Percentiles rank a stretch among this genome's conserved stretches.
Evolutionary conservation across 2,797 vertebrate genomes (phyloP).

Genomic region (Esox lucius): DNA sequence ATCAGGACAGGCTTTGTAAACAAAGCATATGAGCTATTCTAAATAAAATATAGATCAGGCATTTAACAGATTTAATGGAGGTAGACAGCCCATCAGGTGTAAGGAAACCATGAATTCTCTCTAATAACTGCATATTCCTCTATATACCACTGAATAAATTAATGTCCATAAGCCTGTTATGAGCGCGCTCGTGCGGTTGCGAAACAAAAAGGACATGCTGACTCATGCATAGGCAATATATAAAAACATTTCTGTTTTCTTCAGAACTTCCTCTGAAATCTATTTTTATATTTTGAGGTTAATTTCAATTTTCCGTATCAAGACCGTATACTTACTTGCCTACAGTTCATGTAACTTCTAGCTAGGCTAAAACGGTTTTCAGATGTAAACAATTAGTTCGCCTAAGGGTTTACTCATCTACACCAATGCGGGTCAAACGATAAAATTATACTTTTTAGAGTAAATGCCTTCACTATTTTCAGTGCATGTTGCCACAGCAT

Average conservation of each 20-base stretch:
- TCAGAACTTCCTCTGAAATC: background rate
- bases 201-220: conserved; percentile 60
- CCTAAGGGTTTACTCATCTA: background rate
- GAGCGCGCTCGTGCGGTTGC: background rate
- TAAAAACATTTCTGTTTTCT: background rate
- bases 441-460: background rate
- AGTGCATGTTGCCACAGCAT: background rate
- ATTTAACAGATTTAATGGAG: too few relatives aligned
- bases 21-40: too few relatives aligned
- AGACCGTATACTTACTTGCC: background rate
- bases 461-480: background rate
- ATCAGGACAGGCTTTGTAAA: too few relatives aligned
- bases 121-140: background rate
- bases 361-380: background rate
- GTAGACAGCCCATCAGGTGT: too few relatives aligned
- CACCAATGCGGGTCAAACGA: background rate
- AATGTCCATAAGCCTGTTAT: background rate
- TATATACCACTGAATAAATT: background rate
- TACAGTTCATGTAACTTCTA: background rate
- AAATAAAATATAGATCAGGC: too few relatives aligned
- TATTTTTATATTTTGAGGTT: background rate
- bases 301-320: background rate
- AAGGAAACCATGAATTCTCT: background rate
- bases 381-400: background rate
- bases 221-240: conserved; percentile 60